phyloP scores from a whole-genome alignment of 2,888 invertebrate species.

The Lysandra bellargus region DNA sequence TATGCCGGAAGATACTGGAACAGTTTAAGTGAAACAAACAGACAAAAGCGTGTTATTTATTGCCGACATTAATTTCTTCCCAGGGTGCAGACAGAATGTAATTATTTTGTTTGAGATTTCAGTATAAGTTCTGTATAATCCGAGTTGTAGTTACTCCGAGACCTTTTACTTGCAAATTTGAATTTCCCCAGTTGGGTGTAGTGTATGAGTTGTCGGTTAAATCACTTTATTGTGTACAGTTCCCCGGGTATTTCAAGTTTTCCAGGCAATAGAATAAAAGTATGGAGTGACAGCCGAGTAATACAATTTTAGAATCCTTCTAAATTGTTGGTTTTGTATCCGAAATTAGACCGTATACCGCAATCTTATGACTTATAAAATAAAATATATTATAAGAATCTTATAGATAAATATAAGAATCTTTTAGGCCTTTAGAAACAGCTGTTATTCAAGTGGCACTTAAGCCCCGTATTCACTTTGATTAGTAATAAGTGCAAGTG shows the following conservation, averaged over 20 bases:
- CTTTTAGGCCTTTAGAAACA: too few relatives aligned
- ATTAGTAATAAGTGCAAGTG: too few relatives aligned
- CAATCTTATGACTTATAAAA: too few relatives aligned
- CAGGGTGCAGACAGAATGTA: conserved; percentile 52
- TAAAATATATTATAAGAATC: too few relatives aligned
- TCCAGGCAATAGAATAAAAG: too few relatives aligned
- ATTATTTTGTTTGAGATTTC: conserved; percentile 45
- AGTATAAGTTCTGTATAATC: conserved; percentile 33
- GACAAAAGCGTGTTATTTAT: conserved; percentile 59
- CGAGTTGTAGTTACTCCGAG: background rate
- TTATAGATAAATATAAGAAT: too few relatives aligned
- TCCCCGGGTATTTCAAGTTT: background rate
- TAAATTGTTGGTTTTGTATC: too few relatives aligned
- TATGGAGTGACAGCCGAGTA: too few relatives aligned
- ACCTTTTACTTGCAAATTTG: conserved; percentile 27
- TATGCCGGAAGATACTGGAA: conserved; percentile 43
- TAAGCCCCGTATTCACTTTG: too few relatives aligned
- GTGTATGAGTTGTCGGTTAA: background rate
- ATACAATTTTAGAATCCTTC: too few relatives aligned
- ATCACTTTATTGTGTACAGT: background rate
- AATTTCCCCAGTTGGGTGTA: background rate
- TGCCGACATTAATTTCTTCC: conserved; percentile 56
- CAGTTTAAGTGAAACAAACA: conserved; percentile 57
- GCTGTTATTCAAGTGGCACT: too few relatives aligned
- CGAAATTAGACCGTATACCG: too few relatives aligned